Base-by-base conservation (phyloP, 2,797 vertebrate species). In the Anisognathus igniventris region DNA sequence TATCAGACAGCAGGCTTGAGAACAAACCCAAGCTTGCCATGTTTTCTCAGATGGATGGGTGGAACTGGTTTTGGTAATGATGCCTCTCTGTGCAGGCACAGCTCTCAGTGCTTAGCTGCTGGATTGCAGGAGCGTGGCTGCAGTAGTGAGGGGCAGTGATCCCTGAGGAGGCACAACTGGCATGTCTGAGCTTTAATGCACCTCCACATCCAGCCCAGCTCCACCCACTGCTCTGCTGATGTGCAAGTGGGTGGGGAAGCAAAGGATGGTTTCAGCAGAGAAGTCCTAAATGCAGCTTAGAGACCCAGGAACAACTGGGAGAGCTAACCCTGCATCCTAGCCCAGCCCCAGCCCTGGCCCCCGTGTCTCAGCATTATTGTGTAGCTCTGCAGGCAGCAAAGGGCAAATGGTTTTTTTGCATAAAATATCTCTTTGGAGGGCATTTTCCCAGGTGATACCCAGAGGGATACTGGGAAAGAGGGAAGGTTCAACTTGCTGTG, bases 131-230 rank as follows among this genome's bases (percentile, higher is more conserved):
- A 54, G 47, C 44, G 10, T 0, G 18, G 64, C 64, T 76, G 58
- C 64, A 79, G 58, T 58, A 56, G 16, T 0, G 1, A 28, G 8
- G 0, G 0, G 9, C 64, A 14, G 8, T 6, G 27, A 44, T 58
- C 56, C 40, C 48, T 35, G 10, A 17, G 12, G 51, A 73, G 20
- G 35, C 10, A 81, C 27, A 54, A 4, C 21, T 39, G 67, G 7
- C 14, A 50, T 7, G 2, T 58, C 50, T 21, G 24, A 25, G 47
- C 39, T 67, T 23, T n/a, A 61, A 3, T 1, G 12, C 31, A 31
- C 20, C 13, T 75, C 70, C n/a, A 56, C 0, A 0, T 78, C 48
- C 61, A 80, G 24, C 28, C 68, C 57, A n/a, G 9, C 31, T 75
- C n/a, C 39, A 81, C 23, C n/a, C 2, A 8, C 40, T 64, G 56